These are phyloP conservation scores for Caenorhabditis becei DNA, from an alignment of 2,888 invertebrate genomes.

Conservation along the genomic window DNA sequence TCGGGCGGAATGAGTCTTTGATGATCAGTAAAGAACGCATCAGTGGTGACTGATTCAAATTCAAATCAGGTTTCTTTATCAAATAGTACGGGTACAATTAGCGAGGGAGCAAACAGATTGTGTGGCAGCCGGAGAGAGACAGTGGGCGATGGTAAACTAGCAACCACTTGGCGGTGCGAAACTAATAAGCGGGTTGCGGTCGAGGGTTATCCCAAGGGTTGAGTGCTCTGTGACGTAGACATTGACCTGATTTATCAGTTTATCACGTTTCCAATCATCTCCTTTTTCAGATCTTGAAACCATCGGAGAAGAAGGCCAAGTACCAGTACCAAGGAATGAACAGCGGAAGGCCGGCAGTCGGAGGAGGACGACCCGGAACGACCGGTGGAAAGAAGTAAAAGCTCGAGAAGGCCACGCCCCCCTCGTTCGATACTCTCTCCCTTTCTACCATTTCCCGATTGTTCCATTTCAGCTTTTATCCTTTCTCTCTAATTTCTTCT, in stretches of 20 bases:
- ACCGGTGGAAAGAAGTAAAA: conserved; percentile 60
- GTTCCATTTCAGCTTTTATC: conserved; percentile 42
- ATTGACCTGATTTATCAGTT: not conserved
- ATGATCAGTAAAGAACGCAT: not conserved
- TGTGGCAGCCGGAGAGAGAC: not conserved
- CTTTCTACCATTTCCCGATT: conserved; percentile 33
- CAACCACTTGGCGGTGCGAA: conserved; percentile 22
- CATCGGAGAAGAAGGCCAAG: conserved; percentile 85
- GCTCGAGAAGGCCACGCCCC: not conserved
- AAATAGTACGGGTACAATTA: conserved; percentile 11
- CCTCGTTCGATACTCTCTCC: not conserved
- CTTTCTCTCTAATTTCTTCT: not conserved
- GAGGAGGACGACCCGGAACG: conserved; percentile 59
- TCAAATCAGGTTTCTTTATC: conserved; percentile 10
- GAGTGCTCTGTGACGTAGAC: conserved; percentile 25
- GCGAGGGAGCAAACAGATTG: conserved; percentile 10
- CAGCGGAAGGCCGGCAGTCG: conserved; percentile 78
- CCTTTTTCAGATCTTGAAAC: conserved; percentile 83
- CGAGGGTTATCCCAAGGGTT: conserved; percentile 5
- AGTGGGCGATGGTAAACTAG: not conserved
- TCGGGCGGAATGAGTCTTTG: not conserved
- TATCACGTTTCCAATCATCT: not conserved
- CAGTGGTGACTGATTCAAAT: not conserved
- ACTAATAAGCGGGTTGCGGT: conserved; percentile 12
- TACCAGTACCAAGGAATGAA: conserved; percentile 84